A percentile compares a stretch with the other conserved stretches of the same genome.
phyloP scores from a whole-genome alignment of 2,888 invertebrate genomes.

The Charanyca ferruginea region DNA sequence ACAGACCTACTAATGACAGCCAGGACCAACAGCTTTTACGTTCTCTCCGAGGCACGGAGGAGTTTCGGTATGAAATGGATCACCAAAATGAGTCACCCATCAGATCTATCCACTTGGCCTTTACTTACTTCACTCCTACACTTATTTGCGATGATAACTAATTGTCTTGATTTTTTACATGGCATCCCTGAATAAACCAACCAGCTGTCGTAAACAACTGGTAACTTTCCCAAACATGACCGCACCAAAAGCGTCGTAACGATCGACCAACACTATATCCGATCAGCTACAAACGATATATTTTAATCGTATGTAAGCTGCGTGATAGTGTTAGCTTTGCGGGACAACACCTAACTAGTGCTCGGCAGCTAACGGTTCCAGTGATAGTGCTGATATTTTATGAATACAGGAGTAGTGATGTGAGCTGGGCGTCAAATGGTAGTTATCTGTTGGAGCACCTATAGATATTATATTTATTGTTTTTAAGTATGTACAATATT shows the following conservation, averaged over 20 bases:
- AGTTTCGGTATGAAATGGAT: too few relatives aligned
- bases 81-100: too few relatives aligned
- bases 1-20: too few relatives aligned
- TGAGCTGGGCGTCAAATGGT: neutral
- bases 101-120: too few relatives aligned
- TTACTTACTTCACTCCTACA: too few relatives aligned
- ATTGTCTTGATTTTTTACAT: too few relatives aligned
- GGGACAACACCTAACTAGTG: conserved; percentile 11
- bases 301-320: conserved; percentile 37
- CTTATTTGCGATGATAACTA: too few relatives aligned
- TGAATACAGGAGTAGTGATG: conserved; percentile 14
- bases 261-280: neutral
- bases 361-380: neutral
- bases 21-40: too few relatives aligned
- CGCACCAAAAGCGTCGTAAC: neutral
- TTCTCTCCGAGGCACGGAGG: too few relatives aligned
- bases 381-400: conserved; percentile 12
- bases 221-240: neutral
- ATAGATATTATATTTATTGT: too few relatives aligned
- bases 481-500: too few relatives aligned
- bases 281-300: conserved; percentile 29
- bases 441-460: too few relatives aligned
- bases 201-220: neutral
- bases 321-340: conserved; percentile 18
- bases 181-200: neutral